phyloP scores from a whole-genome alignment of 2,888 invertebrate species.

The Drosophila birchii region DNA sequence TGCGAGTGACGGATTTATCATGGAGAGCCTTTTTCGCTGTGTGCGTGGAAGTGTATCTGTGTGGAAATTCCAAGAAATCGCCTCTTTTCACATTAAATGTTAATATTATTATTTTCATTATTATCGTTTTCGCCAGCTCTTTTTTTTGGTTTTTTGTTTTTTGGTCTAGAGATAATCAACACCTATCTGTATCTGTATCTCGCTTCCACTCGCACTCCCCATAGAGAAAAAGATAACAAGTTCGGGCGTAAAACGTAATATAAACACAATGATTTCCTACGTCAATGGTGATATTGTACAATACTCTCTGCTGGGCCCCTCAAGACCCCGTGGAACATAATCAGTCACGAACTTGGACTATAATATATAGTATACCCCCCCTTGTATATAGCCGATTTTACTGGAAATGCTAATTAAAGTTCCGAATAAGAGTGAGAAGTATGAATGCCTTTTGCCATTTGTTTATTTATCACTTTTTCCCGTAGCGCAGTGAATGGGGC shows the following conservation, averaged over 20 bases:
- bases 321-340: slow-evolving; percentile 30
- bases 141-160: too few relatives aligned
- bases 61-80: slow-evolving; percentile 65
- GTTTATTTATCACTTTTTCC: slow-evolving; percentile 61
- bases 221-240: slow-evolving; percentile 13
- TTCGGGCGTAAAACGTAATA: slow-evolving; percentile 37
- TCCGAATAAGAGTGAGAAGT: slow-evolving; percentile 42
- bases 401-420: slow-evolving; percentile 79
- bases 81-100: slow-evolving; percentile 63
- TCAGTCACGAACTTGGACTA: slow-evolving; percentile 49
- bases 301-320: background rate
- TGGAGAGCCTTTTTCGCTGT: slow-evolving; percentile 58
- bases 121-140: slow-evolving; percentile 30
- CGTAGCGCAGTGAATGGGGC: slow-evolving; percentile 63
- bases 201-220: slow-evolving; percentile 3
- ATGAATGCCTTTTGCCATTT: slow-evolving; percentile 58
- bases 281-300: slow-evolving; percentile 58
- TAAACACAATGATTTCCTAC: slow-evolving; percentile 50
- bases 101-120: slow-evolving; percentile 66
- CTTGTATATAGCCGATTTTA: slow-evolving; percentile 49
- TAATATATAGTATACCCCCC: slow-evolving; percentile 3
- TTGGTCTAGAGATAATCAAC: slow-evolving; percentile 44
- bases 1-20: slow-evolving; percentile 55
- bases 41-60: slow-evolving; percentile 7
- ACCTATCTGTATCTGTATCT: slow-evolving; percentile 5